Conservation (phyloP, 2,888 invertebrate genomes). For the Ectropis crepuscularia region DNA sequence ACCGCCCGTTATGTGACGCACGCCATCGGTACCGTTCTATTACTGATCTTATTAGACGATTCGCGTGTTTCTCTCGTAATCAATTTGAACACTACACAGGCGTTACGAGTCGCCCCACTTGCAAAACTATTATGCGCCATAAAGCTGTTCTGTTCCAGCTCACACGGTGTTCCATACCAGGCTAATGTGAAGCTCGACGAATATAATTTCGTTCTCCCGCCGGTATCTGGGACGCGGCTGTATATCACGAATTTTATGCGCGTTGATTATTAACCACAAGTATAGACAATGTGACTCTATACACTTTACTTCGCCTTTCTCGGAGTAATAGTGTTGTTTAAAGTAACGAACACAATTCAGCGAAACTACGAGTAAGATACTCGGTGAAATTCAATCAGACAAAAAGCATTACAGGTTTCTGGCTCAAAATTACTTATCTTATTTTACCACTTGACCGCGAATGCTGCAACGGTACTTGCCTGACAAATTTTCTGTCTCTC, state of each 20-base stretch:
- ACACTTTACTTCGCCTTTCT: slow-evolving; percentile 15
- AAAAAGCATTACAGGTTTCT: slow-evolving; percentile 44
- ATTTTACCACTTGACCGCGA: slow-evolving; percentile 55
- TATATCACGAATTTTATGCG: slow-evolving; percentile 60
- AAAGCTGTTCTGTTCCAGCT: slow-evolving; percentile 67
- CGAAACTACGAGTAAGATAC: slow-evolving; percentile 16
- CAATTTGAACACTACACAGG: slow-evolving; percentile 69
- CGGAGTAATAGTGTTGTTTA: slow-evolving; percentile 5
- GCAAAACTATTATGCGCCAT: slow-evolving; percentile 67
- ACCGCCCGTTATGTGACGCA: slow-evolving; percentile 80
- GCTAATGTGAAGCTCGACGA: slow-evolving; percentile 58
- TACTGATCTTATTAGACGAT: slow-evolving; percentile 82
- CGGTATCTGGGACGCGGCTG: slow-evolving; percentile 56
- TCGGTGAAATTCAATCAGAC: slow-evolving; percentile 38
- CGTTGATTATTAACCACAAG: slow-evolving; percentile 34
- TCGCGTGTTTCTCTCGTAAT: slow-evolving; percentile 78
- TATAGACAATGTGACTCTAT: slow-evolving; percentile 37
- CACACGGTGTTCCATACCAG: slow-evolving; percentile 60
- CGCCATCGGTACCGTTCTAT: slow-evolving; percentile 81
- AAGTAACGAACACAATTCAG: slow-evolving; percentile 11
- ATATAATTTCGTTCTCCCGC: slow-evolving; percentile 61
- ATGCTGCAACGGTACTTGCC: slow-evolving; percentile 54
- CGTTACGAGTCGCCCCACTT: slow-evolving; percentile 72
- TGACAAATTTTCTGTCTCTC: slow-evolving; percentile 43
- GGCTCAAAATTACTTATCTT: slow-evolving; percentile 45